Conservation (phyloP, 2,888 invertebrate genomes). For the Cheilosia urbana region DNA sequence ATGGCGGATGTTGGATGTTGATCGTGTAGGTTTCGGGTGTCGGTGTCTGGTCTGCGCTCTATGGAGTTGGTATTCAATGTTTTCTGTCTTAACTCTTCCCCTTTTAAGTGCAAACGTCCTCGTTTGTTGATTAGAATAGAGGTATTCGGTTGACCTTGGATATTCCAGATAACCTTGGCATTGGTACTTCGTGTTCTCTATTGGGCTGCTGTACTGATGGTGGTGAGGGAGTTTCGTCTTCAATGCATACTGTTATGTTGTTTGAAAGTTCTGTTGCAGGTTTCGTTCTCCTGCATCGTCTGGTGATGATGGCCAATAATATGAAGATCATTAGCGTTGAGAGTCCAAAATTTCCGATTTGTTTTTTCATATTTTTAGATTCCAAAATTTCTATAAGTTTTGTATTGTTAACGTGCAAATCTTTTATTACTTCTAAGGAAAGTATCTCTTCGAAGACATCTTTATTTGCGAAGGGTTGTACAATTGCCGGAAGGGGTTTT, state of each 20-base stretch:
- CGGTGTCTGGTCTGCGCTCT: too few relatives aligned
- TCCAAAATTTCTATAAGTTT: neutral
- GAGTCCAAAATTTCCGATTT: conserved; percentile 1
- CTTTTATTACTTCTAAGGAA: neutral
- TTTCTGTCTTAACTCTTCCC: neutral
- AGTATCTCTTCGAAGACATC: neutral
- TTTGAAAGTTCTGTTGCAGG: neutral
- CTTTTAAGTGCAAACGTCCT: neutral
- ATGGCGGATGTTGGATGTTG: too few relatives aligned
- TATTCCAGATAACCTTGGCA: conserved; percentile 4
- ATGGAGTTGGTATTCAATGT: too few relatives aligned
- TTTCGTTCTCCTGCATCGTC: neutral
- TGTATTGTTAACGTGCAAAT: neutral
- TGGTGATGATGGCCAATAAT: neutral
- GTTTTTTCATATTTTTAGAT: neutral
- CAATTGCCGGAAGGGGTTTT: neutral
- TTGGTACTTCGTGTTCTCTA: conserved; percentile 4
- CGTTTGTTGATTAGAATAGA: neutral
- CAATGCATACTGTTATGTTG: neutral
- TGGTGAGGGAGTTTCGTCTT: neutral
- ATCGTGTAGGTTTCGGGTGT: too few relatives aligned
- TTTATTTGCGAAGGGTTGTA: neutral
- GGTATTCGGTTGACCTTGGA: neutral
- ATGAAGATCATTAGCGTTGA: neutral
- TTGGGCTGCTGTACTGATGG: neutral